These are phyloP conservation scores for Euphydryas editha DNA, from an alignment of 2,888 invertebrate species.

Conservation along the genomic window DNA sequence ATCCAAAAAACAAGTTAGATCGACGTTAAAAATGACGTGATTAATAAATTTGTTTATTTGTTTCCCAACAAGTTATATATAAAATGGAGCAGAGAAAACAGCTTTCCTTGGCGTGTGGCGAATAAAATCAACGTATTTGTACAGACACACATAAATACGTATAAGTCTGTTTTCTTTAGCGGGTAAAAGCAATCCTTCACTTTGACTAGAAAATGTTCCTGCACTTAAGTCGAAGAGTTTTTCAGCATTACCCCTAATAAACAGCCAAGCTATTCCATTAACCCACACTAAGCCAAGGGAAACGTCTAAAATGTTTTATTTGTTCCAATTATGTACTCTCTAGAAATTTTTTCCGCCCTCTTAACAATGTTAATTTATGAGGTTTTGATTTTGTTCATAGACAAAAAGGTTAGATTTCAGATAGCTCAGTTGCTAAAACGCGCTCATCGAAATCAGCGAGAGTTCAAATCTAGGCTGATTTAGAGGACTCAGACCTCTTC, in stretches of 20 bases:
- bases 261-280: slow-evolving; percentile 40
- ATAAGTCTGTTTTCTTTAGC: slow-evolving; percentile 21
- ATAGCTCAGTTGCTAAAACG: too few relatives aligned
- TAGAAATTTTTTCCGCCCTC: slow-evolving; percentile 17
- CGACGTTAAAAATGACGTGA: too few relatives aligned
- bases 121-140: background rate
- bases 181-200: slow-evolving; percentile 26
- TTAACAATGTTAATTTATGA: slow-evolving; percentile 4
- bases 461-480: too few relatives aligned
- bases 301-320: slow-evolving; percentile 40
- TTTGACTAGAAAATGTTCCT: slow-evolving; percentile 29
- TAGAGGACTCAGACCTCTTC: too few relatives aligned
- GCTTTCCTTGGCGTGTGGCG: background rate
- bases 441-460: too few relatives aligned
- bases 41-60: background rate
- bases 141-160: slow-evolving; percentile 4
- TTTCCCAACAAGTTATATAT: background rate
- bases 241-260: slow-evolving; percentile 41
- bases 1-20: too few relatives aligned
- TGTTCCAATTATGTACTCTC: slow-evolving; percentile 31
- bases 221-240: slow-evolving; percentile 37
- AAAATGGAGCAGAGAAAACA: background rate
- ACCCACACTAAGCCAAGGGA: slow-evolving; percentile 33
- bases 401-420: background rate
- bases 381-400: background rate